Evolutionary conservation across 2,888 invertebrate species (phyloP).

Genomic region (Meteorus cinctellus): DNA sequence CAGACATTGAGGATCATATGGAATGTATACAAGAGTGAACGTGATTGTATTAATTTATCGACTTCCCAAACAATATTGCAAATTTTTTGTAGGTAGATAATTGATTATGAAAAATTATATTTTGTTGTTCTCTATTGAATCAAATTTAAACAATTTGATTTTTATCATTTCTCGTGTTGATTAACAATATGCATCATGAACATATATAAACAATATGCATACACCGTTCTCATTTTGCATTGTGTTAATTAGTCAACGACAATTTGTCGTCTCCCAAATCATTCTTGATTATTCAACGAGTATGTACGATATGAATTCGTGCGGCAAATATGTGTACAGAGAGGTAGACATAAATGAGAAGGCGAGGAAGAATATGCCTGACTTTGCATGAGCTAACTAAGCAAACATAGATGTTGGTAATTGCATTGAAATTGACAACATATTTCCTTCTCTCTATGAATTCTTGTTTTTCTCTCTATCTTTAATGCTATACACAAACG

Average conservation of each 20-base stretch:
- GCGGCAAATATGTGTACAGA: constrained; percentile 15
- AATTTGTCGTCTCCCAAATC: constrained; percentile 34
- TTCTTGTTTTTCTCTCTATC: not conserved
- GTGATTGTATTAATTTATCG: no score
- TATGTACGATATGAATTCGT: constrained; percentile 27
- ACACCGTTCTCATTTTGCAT: constrained; percentile 19
- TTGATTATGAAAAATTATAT: no score
- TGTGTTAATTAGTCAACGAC: constrained; percentile 17
- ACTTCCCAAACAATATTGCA: no score
- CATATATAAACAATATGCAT: not conserved
- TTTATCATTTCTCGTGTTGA: no score
- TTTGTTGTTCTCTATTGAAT: no score
- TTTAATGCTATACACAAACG: not conserved
- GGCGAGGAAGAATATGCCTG: not conserved
- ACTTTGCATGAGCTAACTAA: not conserved
- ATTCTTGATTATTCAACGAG: constrained; percentile 36
- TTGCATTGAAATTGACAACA: not conserved
- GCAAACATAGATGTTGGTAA: not conserved
- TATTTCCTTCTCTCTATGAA: not conserved
- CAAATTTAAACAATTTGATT: no score
- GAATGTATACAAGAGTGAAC: no score
- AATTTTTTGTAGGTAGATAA: no score
- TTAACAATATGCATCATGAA: no score
- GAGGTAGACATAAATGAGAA: not conserved
- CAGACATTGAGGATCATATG: no score